Percentiles rank a stretch among this genome's conserved stretches.
Evolutionary conservation across 1,140 invertebrate genomes (phyloP).

Genomic region (Monomorium pharaonis): DNA sequence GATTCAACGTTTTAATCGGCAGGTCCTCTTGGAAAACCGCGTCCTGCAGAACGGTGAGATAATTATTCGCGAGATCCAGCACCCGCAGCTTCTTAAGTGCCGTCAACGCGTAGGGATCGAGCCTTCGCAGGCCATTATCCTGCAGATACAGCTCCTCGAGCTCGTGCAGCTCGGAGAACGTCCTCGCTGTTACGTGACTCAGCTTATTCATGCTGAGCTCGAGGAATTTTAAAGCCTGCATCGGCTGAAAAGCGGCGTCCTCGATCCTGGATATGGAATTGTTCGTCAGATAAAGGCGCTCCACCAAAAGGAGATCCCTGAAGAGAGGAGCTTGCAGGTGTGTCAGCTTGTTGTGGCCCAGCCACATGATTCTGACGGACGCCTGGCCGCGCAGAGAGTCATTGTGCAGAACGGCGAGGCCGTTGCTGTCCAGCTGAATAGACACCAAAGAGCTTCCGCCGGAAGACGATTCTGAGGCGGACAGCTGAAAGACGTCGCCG

Average conservation of each 20-base stretch:
- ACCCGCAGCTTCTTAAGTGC: constrained; percentile 87
- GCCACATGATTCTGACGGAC: constrained; percentile 94
- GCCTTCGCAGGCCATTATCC: constrained; percentile 85
- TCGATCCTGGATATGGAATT: constrained; percentile 93
- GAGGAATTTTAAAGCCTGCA: constrained; percentile 91
- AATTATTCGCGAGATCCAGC: constrained; percentile 88
- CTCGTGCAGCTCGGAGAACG: constrained; percentile 89
- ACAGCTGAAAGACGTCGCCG: constrained; percentile 92
- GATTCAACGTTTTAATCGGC: constrained; percentile 86
- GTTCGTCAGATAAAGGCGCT: constrained; percentile 93
- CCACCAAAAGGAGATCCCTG: constrained; percentile 90
- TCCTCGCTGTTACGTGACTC: constrained; percentile 87
- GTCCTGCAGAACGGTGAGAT: constrained; percentile 85
- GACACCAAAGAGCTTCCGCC: constrained; percentile 88
- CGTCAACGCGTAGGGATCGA: constrained; percentile 87
- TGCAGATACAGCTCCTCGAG: constrained; percentile 89
- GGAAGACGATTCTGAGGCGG: constrained; percentile 77
- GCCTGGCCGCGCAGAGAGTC: constrained; percentile 91
- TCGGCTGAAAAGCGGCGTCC: constrained; percentile 90
- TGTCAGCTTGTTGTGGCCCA: constrained; percentile 93
- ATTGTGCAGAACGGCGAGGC: constrained; percentile 90
- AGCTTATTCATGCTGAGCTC: constrained; percentile 92
- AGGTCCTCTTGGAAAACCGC: constrained; percentile 87
- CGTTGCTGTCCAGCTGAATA: constrained; percentile 94
- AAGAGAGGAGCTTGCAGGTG: constrained; percentile 90